These are phyloP conservation scores for Noctua janthina DNA, from an alignment of 2,888 invertebrate species.

Conservation along the genomic window DNA sequence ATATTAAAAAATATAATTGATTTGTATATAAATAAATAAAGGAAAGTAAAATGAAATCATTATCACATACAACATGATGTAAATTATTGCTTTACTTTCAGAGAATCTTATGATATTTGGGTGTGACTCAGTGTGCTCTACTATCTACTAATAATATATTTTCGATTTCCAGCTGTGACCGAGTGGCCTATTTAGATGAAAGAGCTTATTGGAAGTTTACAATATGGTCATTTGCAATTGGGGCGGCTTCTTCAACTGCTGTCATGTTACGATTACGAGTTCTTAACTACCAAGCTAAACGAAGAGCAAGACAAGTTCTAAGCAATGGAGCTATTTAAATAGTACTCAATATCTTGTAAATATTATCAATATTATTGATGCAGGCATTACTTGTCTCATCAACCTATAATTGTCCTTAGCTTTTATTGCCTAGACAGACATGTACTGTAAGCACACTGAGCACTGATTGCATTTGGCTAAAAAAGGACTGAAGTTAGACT, in stretches of 20 bases:
- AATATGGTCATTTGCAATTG: slow-evolving; percentile 92
- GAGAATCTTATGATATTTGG: neutral
- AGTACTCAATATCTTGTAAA: neutral
- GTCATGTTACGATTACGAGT: slow-evolving; percentile 92
- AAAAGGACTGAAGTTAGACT: neutral
- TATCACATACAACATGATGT: neutral
- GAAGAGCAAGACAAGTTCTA: slow-evolving; percentile 93
- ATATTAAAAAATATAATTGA: too few species aligned
- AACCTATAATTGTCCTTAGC: neutral
- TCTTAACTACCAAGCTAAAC: slow-evolving; percentile 92
- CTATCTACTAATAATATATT: neutral
- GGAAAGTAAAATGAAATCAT: too few species aligned
- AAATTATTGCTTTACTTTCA: neutral
- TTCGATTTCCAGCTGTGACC: slow-evolving; percentile 93
- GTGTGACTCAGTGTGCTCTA: neutral
- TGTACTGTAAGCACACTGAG: neutral
- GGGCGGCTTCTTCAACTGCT: slow-evolving; percentile 91
- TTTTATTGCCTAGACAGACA: neutral
- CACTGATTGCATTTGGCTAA: neutral
- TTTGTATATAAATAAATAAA: too few species aligned
- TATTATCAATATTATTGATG: slow-evolving; percentile 16
- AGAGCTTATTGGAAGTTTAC: slow-evolving; percentile 96
- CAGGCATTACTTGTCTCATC: neutral
- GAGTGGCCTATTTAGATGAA: slow-evolving; percentile 96
- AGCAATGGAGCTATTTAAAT: slow-evolving; percentile 90